Conservation (phyloP, 2,797 vertebrate genomes). For the Coregonus ussuriensis region DNA sequence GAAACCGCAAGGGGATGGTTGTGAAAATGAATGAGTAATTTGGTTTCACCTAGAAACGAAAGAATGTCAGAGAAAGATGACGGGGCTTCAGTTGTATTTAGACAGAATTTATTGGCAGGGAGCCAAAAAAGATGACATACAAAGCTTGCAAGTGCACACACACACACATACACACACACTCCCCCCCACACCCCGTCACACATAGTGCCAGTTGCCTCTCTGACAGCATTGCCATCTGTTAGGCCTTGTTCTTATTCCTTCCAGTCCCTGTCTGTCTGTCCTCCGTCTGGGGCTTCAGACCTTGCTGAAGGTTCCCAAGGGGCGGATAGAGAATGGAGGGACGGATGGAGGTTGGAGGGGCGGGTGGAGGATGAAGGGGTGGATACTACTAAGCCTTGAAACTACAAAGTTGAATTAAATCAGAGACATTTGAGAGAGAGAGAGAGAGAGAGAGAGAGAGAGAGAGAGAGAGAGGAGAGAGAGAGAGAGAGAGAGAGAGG, state of each 20-base stretch:
- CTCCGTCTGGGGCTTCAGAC: constrained; percentile 57
- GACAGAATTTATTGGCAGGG: background rate
- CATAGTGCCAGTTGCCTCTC: constrained; percentile 18
- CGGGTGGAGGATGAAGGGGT: background rate
- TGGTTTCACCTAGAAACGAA: background rate
- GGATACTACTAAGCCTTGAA: no score
- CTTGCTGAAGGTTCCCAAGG: constrained; percentile 50
- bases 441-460: background rate
- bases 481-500: no score
- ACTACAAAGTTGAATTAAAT: background rate
- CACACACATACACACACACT: constrained; percentile 21
- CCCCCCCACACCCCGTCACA: no score
- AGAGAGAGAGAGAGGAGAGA: no score
- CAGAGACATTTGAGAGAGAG: background rate
- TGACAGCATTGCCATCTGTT: constrained; percentile 42
- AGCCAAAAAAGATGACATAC: background rate
- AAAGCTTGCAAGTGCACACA: constrained; percentile 4
- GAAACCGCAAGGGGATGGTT: background rate
- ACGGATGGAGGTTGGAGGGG: constrained; percentile 19
- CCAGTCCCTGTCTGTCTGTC: constrained; percentile 56
- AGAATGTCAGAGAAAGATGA: background rate
- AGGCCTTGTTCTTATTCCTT: constrained; percentile 46
- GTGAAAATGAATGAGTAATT: background rate
- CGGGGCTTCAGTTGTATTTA: background rate
- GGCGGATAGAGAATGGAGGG: constrained; percentile 59